A percentile compares a stretch with the other conserved stretches of the same genome.
These are phyloP conservation scores for Pogonophryne albipinna DNA, from an alignment of 2,797 vertebrate genomes.

Conservation along the genomic window DNA sequence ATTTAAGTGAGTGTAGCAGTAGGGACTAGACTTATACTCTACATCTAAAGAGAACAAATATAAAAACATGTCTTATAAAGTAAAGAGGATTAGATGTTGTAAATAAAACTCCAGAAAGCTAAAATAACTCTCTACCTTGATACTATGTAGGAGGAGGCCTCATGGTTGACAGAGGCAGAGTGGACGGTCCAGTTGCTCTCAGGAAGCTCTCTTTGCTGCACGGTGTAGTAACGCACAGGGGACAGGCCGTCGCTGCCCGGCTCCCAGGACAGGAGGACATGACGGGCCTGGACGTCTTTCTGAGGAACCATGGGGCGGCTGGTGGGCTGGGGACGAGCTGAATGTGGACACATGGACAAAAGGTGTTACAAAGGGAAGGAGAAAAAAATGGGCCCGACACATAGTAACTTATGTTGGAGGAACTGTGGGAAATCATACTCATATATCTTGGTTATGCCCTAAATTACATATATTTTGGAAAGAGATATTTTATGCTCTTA, in stretches of 20 bases:
- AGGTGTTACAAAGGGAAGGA: neutral
- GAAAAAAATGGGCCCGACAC: no score
- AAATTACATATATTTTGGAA: no score
- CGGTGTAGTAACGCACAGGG: constrained; percentile 95
- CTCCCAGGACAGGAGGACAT: constrained; percentile 92
- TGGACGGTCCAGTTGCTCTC: constrained; percentile 90
- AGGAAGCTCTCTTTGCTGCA: constrained; percentile 94
- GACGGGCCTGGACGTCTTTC: constrained; percentile 90
- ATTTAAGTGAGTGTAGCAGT: constrained; percentile 22
- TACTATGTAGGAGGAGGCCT: constrained; percentile 88
- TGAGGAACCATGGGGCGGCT: constrained; percentile 89
- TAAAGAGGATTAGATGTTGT: neutral
- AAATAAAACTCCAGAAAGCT: neutral
- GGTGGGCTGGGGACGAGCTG: constrained; percentile 94
- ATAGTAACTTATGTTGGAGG: no score
- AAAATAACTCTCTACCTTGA: constrained; percentile 83
- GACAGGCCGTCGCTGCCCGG: constrained; percentile 97
- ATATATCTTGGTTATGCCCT: no score
- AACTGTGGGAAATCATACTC: no score
- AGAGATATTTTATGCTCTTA: no score
- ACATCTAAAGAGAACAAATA: constrained; percentile 11
- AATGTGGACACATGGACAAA: neutral
- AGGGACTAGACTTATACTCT: constrained; percentile 6
- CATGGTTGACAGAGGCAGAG: constrained; percentile 90
- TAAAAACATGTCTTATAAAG: neutral